phyloP scores from a whole-genome alignment of 2,888 invertebrate species.

The Polymixis flavicincta region DNA sequence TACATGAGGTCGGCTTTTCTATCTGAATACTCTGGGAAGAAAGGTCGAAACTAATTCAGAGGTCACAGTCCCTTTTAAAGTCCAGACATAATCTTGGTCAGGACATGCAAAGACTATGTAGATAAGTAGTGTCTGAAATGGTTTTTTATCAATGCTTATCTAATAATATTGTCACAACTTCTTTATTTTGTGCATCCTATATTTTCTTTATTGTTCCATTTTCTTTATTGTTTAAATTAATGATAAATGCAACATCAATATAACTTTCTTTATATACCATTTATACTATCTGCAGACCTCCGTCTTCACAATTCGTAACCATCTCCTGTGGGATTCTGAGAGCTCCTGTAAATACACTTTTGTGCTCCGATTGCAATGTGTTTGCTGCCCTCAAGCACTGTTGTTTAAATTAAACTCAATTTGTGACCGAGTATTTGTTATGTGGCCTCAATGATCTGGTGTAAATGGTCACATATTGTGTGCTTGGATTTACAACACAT shows the following conservation, averaged over 20 bases:
- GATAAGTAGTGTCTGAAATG: too few relatives aligned
- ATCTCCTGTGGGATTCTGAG: slow-evolving; percentile 25
- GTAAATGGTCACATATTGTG: not conserved
- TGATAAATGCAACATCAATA: not conserved
- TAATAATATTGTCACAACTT: too few relatives aligned
- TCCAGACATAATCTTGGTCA: too few relatives aligned
- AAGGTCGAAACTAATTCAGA: too few relatives aligned
- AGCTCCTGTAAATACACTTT: slow-evolving; percentile 67
- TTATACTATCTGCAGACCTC: not conserved
- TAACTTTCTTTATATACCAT: not conserved
- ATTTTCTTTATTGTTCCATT: too few relatives aligned
- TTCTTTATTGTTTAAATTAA: too few relatives aligned
- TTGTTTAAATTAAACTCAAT: slow-evolving; percentile 68
- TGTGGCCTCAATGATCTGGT: slow-evolving; percentile 1
- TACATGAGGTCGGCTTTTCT: too few relatives aligned
- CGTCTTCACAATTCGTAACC: slow-evolving; percentile 4
- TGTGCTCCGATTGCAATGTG: slow-evolving; percentile 61
- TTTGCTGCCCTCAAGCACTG: slow-evolving; percentile 58
- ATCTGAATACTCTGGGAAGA: too few relatives aligned
- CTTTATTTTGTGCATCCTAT: too few relatives aligned
- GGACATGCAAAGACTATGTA: too few relatives aligned
- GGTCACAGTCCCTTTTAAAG: too few relatives aligned
- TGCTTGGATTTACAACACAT: not conserved
- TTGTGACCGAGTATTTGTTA: slow-evolving; percentile 44
- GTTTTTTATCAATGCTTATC: too few relatives aligned